Evolutionary conservation across 1,140 invertebrate species (phyloP).

Genomic region (Vanessa atalanta): DNA sequence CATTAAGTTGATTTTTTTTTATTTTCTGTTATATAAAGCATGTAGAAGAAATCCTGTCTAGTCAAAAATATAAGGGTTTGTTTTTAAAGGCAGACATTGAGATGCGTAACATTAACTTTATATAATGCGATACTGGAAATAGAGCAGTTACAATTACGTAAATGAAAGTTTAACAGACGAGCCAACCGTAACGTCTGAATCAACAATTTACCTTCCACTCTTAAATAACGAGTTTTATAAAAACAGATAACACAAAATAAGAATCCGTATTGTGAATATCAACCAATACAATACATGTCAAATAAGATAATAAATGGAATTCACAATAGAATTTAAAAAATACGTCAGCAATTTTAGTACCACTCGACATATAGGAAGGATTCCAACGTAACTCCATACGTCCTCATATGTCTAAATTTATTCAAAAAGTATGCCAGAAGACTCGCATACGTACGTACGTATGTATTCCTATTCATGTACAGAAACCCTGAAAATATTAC

Average conservation of each 20-base stretch:
- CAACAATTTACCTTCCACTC: conserved; percentile 6
- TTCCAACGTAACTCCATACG: too few relatives aligned
- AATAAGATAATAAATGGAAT: too few relatives aligned
- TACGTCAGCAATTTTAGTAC: too few relatives aligned
- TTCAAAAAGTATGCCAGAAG: too few relatives aligned
- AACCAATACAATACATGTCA: too few relatives aligned
- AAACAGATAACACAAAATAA: background rate
- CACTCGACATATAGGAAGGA: too few relatives aligned
- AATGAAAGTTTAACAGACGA: conserved; percentile 36
- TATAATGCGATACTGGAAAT: conserved; percentile 23
- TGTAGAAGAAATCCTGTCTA: background rate
- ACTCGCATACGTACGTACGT: too few relatives aligned
- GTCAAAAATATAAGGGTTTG: background rate
- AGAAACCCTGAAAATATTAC: too few relatives aligned
- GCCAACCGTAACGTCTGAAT: conserved; percentile 23
- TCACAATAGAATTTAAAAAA: too few relatives aligned
- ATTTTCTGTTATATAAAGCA: background rate
- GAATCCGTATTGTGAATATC: background rate
- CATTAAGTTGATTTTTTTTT: too few relatives aligned
- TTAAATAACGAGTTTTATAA: background rate
- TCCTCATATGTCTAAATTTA: too few relatives aligned
- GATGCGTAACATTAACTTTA: conserved; percentile 26
- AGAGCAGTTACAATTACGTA: conserved; percentile 26
- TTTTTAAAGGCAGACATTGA: background rate
- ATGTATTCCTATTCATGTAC: too few relatives aligned